phyloP scores from a whole-genome alignment of 2,888 invertebrate genomes.

The Seladonia tumulorum region DNA sequence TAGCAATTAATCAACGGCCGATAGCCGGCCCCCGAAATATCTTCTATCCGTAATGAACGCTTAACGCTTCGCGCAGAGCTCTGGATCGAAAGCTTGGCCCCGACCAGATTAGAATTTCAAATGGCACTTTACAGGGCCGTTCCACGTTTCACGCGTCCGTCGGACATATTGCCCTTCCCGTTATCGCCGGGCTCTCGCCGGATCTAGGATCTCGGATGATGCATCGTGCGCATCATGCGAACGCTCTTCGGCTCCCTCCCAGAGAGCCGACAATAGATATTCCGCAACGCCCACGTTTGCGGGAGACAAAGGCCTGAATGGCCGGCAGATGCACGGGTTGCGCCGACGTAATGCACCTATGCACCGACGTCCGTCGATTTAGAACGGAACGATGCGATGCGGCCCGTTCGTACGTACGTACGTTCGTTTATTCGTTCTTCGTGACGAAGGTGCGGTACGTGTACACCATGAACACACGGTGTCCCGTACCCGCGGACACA shows the following conservation, averaged over 20 bases:
- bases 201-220: conserved; percentile 58
- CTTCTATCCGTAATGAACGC: background rate
- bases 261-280: conserved; percentile 75
- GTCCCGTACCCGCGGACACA: conserved; percentile 26
- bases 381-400: conserved; percentile 72
- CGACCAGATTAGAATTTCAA: conserved; percentile 48
- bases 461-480: conserved; percentile 36
- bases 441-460: conserved; percentile 77
- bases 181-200: conserved; percentile 54
- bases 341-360: conserved; percentile 68
- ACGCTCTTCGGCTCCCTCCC: conserved; percentile 35
- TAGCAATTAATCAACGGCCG: background rate
- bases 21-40: background rate
- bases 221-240: conserved; percentile 60
- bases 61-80: background rate
- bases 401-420: conserved; percentile 59
- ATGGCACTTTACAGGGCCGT: conserved; percentile 37
- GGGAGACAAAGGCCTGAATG: conserved; percentile 77
- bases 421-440: conserved; percentile 69
- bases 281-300: conserved; percentile 76
- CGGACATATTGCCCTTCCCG: conserved; percentile 63
- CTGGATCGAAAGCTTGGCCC: background rate
- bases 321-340: conserved; percentile 71
- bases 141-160: conserved; percentile 50
- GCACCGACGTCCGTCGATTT: conserved; percentile 74